Base-by-base conservation (phyloP, 2,888 invertebrate genomes). In the Lepidocyrtoides sp. region DNA sequence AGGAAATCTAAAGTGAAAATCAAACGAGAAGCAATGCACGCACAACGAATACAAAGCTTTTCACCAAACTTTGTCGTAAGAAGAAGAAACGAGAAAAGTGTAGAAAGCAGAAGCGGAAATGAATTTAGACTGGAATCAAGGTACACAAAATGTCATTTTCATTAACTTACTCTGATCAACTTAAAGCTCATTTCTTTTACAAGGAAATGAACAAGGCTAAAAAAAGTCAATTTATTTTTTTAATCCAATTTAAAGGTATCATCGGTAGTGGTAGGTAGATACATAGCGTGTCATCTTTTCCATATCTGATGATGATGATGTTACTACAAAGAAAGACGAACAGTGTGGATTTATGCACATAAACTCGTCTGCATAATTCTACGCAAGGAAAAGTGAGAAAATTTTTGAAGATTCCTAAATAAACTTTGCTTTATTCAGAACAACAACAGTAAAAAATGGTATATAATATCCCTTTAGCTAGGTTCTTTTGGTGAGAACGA, bases 51-150 rank as follows among this genome's bases (percentile, higher is more conserved):
- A 60, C 60, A 2, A 60, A 60, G 20, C 4, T 17, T 57, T n/a
- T 57, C 4, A n/a, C n/a, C n/a, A n/a, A n/a, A n/a, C n/a, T n/a
- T n/a, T n/a, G n/a, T n/a, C n/a, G n/a, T n/a, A n/a, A n/a, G n/a
- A n/a, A n/a, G n/a, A n/a, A n/a, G n/a, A 12, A 1, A 12, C 3
- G 4, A n/a, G n/a, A 32, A 36, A 17, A 32, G 1, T 72, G 63
- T 8, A 63, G 17, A 29, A 0, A 26, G 29, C 32, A 17, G 23
- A n/a, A 23, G 32, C 26, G 81, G 81, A 88, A 88, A 79, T 88
- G 79, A 79, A 51, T 79, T 77, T 79, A 32, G 77, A 44, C 57
- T 54, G 63, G 77, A 72, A 84, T 90, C 89, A 89, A 90, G 89
- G 89, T 90, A 90, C 14, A 57, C 75, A 79, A n/a, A n/a, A 72